Evolutionary conservation across 2,888 invertebrate genomes (phyloP).

Genomic region (Steromphala cineraria): DNA sequence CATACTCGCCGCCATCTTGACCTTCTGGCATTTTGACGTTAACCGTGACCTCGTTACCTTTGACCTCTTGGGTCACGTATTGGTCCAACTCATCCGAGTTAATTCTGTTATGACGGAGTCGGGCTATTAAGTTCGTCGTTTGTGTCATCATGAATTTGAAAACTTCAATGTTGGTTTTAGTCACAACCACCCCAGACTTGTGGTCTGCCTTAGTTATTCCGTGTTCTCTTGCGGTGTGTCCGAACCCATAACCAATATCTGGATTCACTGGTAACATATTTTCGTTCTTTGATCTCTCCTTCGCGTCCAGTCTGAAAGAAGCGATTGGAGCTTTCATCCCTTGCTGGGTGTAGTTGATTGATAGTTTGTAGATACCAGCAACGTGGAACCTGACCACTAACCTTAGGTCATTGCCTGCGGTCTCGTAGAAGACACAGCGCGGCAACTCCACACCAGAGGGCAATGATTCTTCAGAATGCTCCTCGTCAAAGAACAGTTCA

Average conservation of each 20-base stretch:
- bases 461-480: not conserved
- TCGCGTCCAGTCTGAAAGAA: slow-evolving; percentile 58
- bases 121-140: not conserved
- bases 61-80: slow-evolving; percentile 3
- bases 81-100: not conserved
- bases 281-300: slow-evolving; percentile 30
- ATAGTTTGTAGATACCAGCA: slow-evolving; percentile 11
- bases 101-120: not conserved
- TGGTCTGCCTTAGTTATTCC: slow-evolving; percentile 46
- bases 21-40: not conserved
- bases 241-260: slow-evolving; percentile 56
- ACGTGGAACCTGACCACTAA: slow-evolving; percentile 36
- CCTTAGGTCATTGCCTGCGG: slow-evolving; percentile 23
- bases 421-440: slow-evolving; percentile 28
- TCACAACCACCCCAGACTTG: not conserved
- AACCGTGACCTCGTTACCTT: slow-evolving; percentile 13
- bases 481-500: slow-evolving; percentile 32
- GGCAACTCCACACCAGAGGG: slow-evolving; percentile 23
- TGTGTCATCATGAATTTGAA: not conserved
- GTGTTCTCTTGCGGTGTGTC: slow-evolving; percentile 37
- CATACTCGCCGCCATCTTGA: slow-evolving; percentile 30
- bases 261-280: slow-evolving; percentile 54
- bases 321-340: slow-evolving; percentile 29
- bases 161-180: not conserved
- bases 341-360: not conserved